Conservation (phyloP, 1,140 invertebrate genomes). For the Ctenoplectra terminalis region DNA sequence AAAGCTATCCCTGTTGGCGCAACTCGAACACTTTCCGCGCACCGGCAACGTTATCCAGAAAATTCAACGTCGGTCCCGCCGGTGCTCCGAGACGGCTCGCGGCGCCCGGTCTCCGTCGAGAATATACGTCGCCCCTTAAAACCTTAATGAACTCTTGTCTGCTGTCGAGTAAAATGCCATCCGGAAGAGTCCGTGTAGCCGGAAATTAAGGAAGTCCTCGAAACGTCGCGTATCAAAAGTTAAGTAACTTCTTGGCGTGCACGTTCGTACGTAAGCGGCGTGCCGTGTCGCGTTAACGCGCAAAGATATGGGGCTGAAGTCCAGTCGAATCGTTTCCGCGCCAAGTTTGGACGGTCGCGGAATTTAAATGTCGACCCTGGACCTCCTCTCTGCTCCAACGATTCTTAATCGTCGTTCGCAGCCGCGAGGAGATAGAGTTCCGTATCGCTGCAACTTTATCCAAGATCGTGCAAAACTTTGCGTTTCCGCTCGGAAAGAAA, state of each 20-base stretch:
- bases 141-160: slow-evolving; percentile 69
- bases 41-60: slow-evolving; percentile 18
- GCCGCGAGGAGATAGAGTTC: background rate
- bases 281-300: background rate
- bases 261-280: slow-evolving; percentile 14
- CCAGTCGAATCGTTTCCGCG: slow-evolving; percentile 18
- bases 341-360: slow-evolving; percentile 1
- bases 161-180: slow-evolving; percentile 68
- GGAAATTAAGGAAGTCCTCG: slow-evolving; percentile 69
- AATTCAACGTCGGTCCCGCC: slow-evolving; percentile 18
- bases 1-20: background rate
- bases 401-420: background rate
- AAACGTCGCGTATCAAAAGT: slow-evolving; percentile 67
- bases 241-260: slow-evolving; percentile 63
- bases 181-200: slow-evolving; percentile 66
- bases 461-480: background rate
- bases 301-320: background rate
- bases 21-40: background rate
- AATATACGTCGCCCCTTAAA: slow-evolving; percentile 58
- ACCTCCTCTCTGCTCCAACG: too few species aligned
- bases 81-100: slow-evolving; percentile 1
- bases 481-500: background rate
- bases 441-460: background rate
- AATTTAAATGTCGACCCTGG: slow-evolving; percentile 4
- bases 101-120: slow-evolving; percentile 25